These are phyloP conservation scores for Leptopilina clavipes DNA, from an alignment of 1,140 invertebrate genomes.

Conservation along the genomic window DNA sequence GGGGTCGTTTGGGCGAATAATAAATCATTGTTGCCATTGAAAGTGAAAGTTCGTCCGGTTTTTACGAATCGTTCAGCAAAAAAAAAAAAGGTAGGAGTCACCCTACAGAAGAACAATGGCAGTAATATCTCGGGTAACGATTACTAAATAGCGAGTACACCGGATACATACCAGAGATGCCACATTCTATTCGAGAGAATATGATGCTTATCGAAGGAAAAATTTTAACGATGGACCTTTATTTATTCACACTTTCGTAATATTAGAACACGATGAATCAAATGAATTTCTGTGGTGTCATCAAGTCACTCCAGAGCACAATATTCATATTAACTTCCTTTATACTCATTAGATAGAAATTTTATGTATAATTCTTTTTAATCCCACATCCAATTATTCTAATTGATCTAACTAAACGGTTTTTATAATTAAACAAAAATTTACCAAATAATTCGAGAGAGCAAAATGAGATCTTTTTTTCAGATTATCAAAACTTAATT, in stretches of 20 bases:
- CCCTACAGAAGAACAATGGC: constrained; percentile 55
- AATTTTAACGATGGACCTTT: constrained; percentile 26
- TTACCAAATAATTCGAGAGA: too few relatives aligned
- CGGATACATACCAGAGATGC: constrained; percentile 36
- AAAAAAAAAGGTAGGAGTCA: constrained; percentile 45
- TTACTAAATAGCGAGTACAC: constrained; percentile 56
- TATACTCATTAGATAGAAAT: too few relatives aligned
- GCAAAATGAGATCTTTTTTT: too few relatives aligned
- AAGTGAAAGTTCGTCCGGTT: constrained; percentile 60
- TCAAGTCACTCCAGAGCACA: not conserved
- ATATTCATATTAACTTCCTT: not conserved
- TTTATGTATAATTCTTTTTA: too few relatives aligned
- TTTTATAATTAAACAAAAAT: too few relatives aligned
- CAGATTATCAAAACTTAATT: too few relatives aligned
- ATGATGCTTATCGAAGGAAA: constrained; percentile 6
- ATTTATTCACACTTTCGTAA: constrained; percentile 51
- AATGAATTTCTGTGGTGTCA: constrained; percentile 54
- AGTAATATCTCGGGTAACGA: constrained; percentile 53
- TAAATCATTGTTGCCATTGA: constrained; percentile 52
- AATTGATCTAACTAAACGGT: too few relatives aligned
- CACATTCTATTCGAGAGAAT: constrained; percentile 28
- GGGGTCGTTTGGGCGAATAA: constrained; percentile 31
- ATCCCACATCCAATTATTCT: too few relatives aligned
- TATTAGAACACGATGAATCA: constrained; percentile 46
- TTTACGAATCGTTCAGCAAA: constrained; percentile 42